Percentiles rank a stretch among this genome's conserved stretches.
These are phyloP conservation scores for Romanogobio albipinnatus DNA, from an alignment of 2,113 vertebrate species.

Conservation along the genomic window DNA sequence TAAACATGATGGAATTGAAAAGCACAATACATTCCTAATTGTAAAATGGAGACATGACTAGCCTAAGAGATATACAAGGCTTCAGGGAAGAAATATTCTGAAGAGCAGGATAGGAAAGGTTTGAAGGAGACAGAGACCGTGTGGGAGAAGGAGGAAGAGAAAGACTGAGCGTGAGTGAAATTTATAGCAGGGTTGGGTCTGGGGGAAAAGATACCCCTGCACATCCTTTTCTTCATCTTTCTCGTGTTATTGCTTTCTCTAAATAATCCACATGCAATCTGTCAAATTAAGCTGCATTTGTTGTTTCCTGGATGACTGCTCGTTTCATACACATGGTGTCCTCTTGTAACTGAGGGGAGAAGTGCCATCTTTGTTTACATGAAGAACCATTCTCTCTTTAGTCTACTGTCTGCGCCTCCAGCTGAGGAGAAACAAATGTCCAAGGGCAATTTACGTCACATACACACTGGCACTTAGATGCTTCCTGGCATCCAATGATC, in stretches of 20 bases:
- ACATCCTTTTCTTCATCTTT: not conserved
- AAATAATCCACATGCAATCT: constrained; percentile 17
- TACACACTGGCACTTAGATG: constrained; percentile 43
- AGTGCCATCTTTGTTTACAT: constrained; percentile 15
- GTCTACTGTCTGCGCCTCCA: constrained; percentile 19
- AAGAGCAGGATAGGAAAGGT: not conserved
- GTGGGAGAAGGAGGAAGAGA: not conserved
- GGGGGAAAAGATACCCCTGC: not conserved
- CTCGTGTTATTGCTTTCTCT: constrained; percentile 11
- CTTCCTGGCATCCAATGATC: constrained; percentile 47
- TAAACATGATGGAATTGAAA: not conserved
- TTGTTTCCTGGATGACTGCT: constrained; percentile 12
- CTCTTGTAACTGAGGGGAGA: constrained; percentile 21
- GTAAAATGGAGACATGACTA: not conserved
- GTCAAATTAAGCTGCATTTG: constrained; percentile 18
- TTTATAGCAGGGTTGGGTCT: not conserved
- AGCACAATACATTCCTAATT: not conserved
- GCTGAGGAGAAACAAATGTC: constrained; percentile 34
- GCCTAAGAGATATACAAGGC: not conserved
- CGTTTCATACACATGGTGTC: constrained; percentile 24
- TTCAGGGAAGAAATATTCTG: not conserved
- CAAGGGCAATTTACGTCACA: constrained; percentile 52
- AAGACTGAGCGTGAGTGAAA: not conserved
- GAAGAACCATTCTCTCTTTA: constrained; percentile 29
- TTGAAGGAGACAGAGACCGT: not conserved